Percentiles rank a stretch among this genome's conserved stretches.
Conservation (phyloP, 2,113 vertebrate species). For the Cyprinodon brontotheroides region DNA sequence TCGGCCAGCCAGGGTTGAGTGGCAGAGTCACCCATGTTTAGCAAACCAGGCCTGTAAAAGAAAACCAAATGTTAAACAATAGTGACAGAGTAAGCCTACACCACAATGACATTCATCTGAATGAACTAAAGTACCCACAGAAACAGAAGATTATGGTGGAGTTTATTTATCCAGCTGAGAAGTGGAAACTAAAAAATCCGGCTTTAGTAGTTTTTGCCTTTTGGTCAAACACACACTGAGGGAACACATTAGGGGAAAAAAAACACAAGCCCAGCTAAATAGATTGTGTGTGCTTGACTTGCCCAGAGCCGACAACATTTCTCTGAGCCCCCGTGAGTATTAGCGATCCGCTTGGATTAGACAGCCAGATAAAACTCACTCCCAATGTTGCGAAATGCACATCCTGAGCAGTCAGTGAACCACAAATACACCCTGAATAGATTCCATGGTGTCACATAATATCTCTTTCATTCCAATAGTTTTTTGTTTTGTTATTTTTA, state of each 20-base stretch:
- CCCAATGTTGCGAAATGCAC: slow-evolving; percentile 44
- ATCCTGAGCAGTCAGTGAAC: slow-evolving; percentile 58
- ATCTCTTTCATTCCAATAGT: slow-evolving; percentile 46
- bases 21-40: slow-evolving; percentile 93
- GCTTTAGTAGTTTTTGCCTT: slow-evolving; percentile 61
- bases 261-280: slow-evolving; percentile 61
- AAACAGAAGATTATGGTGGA: slow-evolving; percentile 56
- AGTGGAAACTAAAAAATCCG: slow-evolving; percentile 51
- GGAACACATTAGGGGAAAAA: slow-evolving; percentile 39
- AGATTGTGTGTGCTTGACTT: slow-evolving; percentile 72
- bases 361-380: slow-evolving; percentile 65
- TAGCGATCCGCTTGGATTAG: slow-evolving; percentile 67
- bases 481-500: slow-evolving; percentile 7
- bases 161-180: slow-evolving; percentile 61
- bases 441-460: slow-evolving; percentile 45
- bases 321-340: slow-evolving; percentile 61
- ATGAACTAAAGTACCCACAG: slow-evolving; percentile 49
- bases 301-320: slow-evolving; percentile 62
- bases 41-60: slow-evolving; percentile 88
- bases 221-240: slow-evolving; percentile 24
- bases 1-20: slow-evolving; percentile 96
- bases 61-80: slow-evolving; percentile 48
- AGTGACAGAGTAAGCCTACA: slow-evolving; percentile 39
- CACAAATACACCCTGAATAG: slow-evolving; percentile 37
- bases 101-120: slow-evolving; percentile 49